These are phyloP conservation scores for Pelecanus crispus DNA, from an alignment of 2,113 vertebrate genomes.

Conservation along the genomic window DNA sequence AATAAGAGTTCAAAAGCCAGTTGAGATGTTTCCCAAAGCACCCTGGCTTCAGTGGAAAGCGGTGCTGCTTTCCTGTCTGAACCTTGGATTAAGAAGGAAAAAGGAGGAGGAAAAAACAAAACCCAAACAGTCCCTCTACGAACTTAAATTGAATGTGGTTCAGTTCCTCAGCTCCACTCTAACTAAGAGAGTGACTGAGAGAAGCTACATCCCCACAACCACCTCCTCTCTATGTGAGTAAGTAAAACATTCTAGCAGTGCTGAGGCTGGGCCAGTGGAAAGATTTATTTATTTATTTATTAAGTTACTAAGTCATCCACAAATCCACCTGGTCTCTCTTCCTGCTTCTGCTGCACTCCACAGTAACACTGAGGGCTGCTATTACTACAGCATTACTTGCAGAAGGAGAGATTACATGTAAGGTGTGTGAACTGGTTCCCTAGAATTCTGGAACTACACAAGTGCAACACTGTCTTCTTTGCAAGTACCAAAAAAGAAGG, in stretches of 20 bases:
- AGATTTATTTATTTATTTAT: background rate
- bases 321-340: background rate
- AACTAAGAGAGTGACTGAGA: background rate
- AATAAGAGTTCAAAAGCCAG: constrained; percentile 54
- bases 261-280: background rate
- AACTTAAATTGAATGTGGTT: background rate
- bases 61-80: constrained; percentile 24
- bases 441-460: background rate
- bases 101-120: no score
- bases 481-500: background rate
- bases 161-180: background rate
- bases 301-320: background rate
- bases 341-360: background rate
- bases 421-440: background rate
- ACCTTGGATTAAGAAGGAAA: constrained; percentile 39
- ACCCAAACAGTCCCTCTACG: background rate
- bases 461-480: background rate
- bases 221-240: background rate
- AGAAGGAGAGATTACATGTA: background rate
- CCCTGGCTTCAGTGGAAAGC: constrained; percentile 30
- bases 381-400: background rate
- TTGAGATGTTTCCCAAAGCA: constrained; percentile 49
- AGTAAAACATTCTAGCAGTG: background rate
- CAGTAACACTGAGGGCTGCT: background rate
- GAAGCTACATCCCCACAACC: background rate